phyloP scores from a whole-genome alignment of 37 sponge, comb jelly and placozoan genomes.

The Eunapius fragilis region DNA sequence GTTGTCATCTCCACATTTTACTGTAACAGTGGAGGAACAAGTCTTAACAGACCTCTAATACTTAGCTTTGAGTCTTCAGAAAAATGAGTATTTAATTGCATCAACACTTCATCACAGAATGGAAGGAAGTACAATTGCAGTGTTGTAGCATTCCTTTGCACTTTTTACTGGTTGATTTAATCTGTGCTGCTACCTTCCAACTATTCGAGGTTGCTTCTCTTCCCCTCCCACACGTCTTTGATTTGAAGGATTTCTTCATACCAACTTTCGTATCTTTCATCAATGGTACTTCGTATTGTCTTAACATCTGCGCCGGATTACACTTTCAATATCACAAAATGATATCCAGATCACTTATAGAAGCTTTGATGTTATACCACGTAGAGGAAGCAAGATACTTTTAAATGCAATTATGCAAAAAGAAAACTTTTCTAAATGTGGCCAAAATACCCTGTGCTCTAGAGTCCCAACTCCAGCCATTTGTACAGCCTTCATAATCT shows the following conservation, averaged over 20 bases:
- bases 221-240: neutral
- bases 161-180: too few relatives aligned
- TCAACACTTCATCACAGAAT: too few relatives aligned
- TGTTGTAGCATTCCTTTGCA: too few relatives aligned
- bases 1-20: too few relatives aligned
- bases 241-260: constrained; percentile 42
- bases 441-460: neutral
- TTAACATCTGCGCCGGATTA: constrained; percentile 24
- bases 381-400: neutral
- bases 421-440: neutral
- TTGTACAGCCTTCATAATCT: too few relatives aligned
- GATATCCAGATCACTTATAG: constrained; percentile 57
- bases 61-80: too few relatives aligned
- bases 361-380: constrained; percentile 47
- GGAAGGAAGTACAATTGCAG: too few relatives aligned
- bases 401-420: neutral
- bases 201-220: too few relatives aligned
- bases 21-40: too few relatives aligned
- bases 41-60: too few relatives aligned
- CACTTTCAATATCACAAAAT: constrained; percentile 21
- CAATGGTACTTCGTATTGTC: constrained; percentile 17
- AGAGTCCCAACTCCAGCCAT: neutral
- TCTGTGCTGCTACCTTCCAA: too few relatives aligned
- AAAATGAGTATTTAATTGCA: too few relatives aligned
- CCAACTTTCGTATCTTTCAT: constrained; percentile 34